Conservation (phyloP, 2,113 vertebrate species). For the Lagenorhynchus albirostris region DNA sequence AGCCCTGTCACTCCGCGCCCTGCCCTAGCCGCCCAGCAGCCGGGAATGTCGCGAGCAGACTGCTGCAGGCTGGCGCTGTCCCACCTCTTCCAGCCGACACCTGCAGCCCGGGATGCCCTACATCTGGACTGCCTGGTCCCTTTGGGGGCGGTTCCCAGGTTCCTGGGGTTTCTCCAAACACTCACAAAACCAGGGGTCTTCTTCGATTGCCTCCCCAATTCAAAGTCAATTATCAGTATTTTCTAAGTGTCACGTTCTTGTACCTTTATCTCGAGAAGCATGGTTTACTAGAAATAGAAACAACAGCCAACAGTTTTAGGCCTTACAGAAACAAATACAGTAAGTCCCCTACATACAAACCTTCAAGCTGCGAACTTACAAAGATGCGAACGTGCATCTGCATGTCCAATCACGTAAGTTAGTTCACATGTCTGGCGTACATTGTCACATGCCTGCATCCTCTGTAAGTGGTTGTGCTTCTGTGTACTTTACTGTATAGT, state of each 20-base stretch:
- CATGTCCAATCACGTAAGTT: no score
- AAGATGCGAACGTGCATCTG: no score
- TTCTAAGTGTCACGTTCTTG: background rate
- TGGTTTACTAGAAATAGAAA: background rate
- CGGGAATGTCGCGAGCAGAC: rapidly evolving
- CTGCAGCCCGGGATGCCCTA: background rate
- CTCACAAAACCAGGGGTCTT: background rate
- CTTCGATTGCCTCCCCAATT: background rate
- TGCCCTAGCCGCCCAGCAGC: background rate
- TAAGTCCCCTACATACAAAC: no score
- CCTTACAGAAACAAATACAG: background rate
- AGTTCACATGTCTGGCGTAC: no score
- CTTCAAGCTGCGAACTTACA: no score
- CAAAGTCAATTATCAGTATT: background rate
- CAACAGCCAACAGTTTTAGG: background rate
- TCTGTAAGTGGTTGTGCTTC: no score
- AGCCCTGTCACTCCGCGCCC: background rate
- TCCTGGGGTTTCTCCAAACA: background rate
- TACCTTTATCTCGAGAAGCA: background rate
- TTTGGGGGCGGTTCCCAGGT: background rate
- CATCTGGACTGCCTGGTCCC: background rate
- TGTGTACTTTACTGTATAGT: no score
- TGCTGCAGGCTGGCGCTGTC: background rate
- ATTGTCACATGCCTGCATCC: no score
- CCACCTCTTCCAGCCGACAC: no score